Evolutionary conservation across 2,797 vertebrate genomes (phyloP), one percentile per base, ranked within the genome.

Genomic region (Poeciliopsis turneri): DNA sequence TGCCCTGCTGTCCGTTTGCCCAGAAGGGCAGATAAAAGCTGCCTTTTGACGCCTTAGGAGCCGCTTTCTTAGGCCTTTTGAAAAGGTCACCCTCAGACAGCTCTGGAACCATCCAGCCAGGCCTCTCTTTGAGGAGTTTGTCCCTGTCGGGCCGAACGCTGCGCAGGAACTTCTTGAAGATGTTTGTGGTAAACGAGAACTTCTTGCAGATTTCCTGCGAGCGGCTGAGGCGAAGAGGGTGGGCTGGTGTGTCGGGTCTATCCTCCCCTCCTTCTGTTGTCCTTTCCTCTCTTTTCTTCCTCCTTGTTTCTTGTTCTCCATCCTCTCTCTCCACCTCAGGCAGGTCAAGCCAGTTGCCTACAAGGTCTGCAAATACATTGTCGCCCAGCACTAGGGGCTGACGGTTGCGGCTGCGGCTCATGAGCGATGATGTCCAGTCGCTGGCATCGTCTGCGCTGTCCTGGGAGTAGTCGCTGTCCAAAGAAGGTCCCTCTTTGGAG

Each of bases 291-390:
- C 74, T 95, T 93, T 93, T 95, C 75, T 66, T 87, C 76, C 59
- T 84, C 72, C 41, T 89, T 90, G 96, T 96, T 25, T 96, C 86
- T 33, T 86, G 92, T 0, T 83, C 90, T 28, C 61, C 85, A 16
- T 94, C 91, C 28, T 94, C 94, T 79, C 89, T 89, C 76, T 96
- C 96, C 64, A 96, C 90, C 90, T 99, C 98, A 0, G 98, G 98
- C 86, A 99, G 91, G 91, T 99, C 97, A 90, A 99, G 91, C 98
- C 98, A 99, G 93, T 99, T 99, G 73, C 97, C 98, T 75, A 99
- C 98, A 2, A 99, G 95, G 93, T 99, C 98, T 0, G 98, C 98
- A 0, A 99, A 98, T 84, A 99, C 90, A 28, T 99, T 99, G 90
- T 99, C 98, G 0, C 98, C 98, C 82, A 99, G 86, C 51, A 99